phyloP scores from a whole-genome alignment of 64 coral and sea anemone genomes.

The Platygyra sinensis region DNA sequence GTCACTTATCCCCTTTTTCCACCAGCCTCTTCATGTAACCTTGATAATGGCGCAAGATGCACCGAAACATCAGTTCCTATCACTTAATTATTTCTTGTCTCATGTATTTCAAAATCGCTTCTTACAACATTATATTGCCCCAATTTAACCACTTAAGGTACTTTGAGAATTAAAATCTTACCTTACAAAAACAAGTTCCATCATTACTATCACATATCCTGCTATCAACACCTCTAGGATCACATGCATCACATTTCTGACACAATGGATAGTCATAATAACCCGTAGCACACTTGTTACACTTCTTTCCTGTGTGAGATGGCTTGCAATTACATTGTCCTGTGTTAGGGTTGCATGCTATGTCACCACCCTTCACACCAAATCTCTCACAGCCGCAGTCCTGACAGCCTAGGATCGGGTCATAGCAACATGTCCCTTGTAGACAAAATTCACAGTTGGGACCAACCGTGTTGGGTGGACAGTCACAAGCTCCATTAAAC shows the following conservation, averaged over 20 bases:
- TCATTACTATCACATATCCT: slow-evolving; percentile 65
- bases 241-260: slow-evolving; percentile 75
- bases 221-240: slow-evolving; percentile 71
- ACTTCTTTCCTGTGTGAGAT: slow-evolving; percentile 69
- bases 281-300: slow-evolving; percentile 77
- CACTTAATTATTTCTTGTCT: too few species aligned
- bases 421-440: slow-evolving; percentile 79
- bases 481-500: slow-evolving; percentile 78
- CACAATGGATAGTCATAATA: slow-evolving; percentile 85
- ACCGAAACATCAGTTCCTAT: too few species aligned
- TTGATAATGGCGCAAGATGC: too few species aligned
- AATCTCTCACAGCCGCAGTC: slow-evolving; percentile 73
- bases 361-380: slow-evolving; percentile 64
- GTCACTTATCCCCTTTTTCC: too few species aligned
- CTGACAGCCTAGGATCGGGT: slow-evolving; percentile 82
- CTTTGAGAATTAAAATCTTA: slow-evolving; percentile 1
- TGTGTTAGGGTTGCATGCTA: slow-evolving; percentile 78
- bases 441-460: slow-evolving; percentile 77
- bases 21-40: too few species aligned
- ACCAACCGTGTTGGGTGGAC: slow-evolving; percentile 88
- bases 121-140: neutral
- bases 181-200: slow-evolving; percentile 92
- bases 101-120: too few species aligned
- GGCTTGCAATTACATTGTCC: slow-evolving; percentile 85
- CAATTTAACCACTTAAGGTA: neutral